Conservation (phyloP, 2,888 invertebrate genomes). For the Aproaerema taeniolella region DNA sequence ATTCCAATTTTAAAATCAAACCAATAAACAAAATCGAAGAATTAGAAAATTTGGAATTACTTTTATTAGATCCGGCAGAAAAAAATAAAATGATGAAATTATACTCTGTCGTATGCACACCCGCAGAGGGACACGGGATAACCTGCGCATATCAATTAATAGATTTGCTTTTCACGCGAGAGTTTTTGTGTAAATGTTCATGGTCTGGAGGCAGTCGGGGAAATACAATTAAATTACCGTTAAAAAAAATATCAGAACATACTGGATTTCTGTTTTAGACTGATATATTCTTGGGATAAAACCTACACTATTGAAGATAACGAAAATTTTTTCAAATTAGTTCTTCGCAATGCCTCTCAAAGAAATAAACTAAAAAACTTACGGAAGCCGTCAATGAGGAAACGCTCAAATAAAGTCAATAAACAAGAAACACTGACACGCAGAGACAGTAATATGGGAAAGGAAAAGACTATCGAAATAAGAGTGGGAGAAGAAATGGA, state of each 20-base stretch:
- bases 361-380: too few relatives aligned
- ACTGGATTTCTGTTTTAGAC: conserved; percentile 14
- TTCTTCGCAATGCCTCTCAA: too few relatives aligned
- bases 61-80: conserved; percentile 4
- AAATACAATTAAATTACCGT: conserved; percentile 11
- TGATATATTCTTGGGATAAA: conserved; percentile 15
- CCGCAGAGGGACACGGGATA: conserved; percentile 10
- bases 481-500: too few relatives aligned
- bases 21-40: conserved; percentile 4
- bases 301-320: conserved; percentile 13
- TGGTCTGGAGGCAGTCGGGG: conserved; percentile 17
- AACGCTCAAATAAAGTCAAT: too few relatives aligned
- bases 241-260: conserved; percentile 15
- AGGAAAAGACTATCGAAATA: too few relatives aligned
- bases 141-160: conserved; percentile 16
- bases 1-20: conserved; percentile 2
- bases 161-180: conserved; percentile 13
- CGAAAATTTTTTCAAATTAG: conserved; percentile 17
- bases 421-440: neutral
- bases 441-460: neutral
- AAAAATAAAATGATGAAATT: conserved; percentile 9
- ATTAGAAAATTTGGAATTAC: conserved; percentile 8
- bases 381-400: too few relatives aligned
- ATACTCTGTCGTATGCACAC: conserved; percentile 7
- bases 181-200: conserved; percentile 17